These are phyloP conservation scores for Meiosimyza platycephala DNA, from an alignment of 2,888 invertebrate genomes.

Conservation along the genomic window DNA sequence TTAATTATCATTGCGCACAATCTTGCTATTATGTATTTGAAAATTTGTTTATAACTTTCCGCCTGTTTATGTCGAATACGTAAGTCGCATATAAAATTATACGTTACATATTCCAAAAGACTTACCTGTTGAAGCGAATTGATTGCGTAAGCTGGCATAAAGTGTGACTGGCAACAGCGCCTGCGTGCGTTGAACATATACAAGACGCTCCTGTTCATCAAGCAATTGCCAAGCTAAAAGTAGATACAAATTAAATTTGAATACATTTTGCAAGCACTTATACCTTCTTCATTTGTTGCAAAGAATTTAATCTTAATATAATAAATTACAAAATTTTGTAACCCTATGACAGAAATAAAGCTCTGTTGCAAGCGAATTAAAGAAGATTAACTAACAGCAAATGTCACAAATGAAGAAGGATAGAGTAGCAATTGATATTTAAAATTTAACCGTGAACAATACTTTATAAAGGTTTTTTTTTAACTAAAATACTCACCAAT, in stretches of 20 bases:
- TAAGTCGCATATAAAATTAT: no score
- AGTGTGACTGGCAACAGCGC: slow-evolving; percentile 58
- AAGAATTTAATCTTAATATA: slow-evolving; percentile 8
- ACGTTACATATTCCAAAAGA: no score
- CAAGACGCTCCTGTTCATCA: slow-evolving; percentile 65
- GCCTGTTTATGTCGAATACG: no score
- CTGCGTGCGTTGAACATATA: slow-evolving; percentile 51
- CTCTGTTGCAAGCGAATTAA: not conserved
- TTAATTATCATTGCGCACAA: no score
- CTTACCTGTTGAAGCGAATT: slow-evolving; percentile 26
- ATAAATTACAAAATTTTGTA: slow-evolving; percentile 27
- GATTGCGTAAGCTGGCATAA: slow-evolving; percentile 52
- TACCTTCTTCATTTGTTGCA: slow-evolving; percentile 63
- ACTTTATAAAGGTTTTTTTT: not conserved
- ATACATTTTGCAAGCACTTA: slow-evolving; percentile 21
- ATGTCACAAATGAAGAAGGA: slow-evolving; percentile 72
- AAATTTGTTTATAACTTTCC: no score
- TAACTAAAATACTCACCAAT: slow-evolving; percentile 14
- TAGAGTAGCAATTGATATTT: slow-evolving; percentile 53
- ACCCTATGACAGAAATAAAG: not conserved
- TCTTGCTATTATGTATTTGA: no score
- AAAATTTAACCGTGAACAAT: no score
- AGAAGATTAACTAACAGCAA: slow-evolving; percentile 32
- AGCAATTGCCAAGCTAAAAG: slow-evolving; percentile 59
- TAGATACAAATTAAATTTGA: not conserved